Conservation (phyloP, 2,888 invertebrate genomes). For the Tribolium freemani region DNA sequence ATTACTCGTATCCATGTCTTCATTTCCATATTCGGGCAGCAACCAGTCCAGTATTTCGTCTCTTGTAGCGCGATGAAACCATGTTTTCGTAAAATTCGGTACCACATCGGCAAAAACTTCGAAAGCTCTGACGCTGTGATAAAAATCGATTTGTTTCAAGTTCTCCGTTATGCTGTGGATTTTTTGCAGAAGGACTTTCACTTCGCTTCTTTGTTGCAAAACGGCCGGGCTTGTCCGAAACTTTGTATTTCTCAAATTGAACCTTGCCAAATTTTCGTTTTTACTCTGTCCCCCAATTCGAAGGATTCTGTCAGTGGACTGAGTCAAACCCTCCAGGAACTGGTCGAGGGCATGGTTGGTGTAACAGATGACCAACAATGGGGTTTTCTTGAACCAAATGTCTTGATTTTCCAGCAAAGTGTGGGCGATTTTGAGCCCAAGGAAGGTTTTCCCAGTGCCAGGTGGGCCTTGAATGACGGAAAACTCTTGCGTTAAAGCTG, state of each 20-base stretch:
- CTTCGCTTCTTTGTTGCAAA: conserved; percentile 39
- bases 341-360: conserved; percentile 92
- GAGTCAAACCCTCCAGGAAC: conserved; percentile 80
- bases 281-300: conserved; percentile 81
- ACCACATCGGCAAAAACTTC: conserved; percentile 50
- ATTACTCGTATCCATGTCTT: too few relatives aligned
- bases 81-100: conserved; percentile 60
- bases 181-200: conserved; percentile 34
- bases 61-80: conserved; percentile 57
- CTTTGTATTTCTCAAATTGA: conserved; percentile 60
- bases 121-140: conserved; percentile 61
- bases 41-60: conserved; percentile 11
- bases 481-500: conserved; percentile 80
- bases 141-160: conserved; percentile 58
- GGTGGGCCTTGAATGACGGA: conserved; percentile 90
- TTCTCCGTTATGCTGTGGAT: conserved; percentile 40
- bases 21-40: neutral
- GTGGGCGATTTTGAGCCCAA: conserved; percentile 82
- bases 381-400: conserved; percentile 67
- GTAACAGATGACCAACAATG: conserved; percentile 84
- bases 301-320: conserved; percentile 73
- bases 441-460: conserved; percentile 88
- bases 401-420: conserved; percentile 74
- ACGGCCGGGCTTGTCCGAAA: conserved; percentile 11
- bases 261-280: conserved; percentile 71